Evolutionary conservation across 2,888 invertebrate species (phyloP).

Genomic region (Drosophila colorata): DNA sequence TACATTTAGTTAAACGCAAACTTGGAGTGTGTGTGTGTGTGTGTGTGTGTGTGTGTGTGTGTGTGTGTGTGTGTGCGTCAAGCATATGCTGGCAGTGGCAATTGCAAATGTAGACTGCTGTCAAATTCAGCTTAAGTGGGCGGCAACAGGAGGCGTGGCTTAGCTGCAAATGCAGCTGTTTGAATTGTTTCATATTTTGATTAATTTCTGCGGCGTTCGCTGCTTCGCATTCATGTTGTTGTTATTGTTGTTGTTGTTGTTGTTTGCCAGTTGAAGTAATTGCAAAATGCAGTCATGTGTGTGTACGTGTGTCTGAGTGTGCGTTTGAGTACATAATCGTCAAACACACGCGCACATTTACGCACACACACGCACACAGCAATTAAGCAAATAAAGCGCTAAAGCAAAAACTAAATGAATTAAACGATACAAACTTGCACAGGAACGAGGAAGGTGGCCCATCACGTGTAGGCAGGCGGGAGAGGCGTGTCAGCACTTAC

Average conservation of each 20-base stretch:
- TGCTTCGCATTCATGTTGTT: too few relatives aligned
- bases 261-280: slow-evolving; percentile 68
- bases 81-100: slow-evolving; percentile 24
- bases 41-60: slow-evolving; percentile 1
- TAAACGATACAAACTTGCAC: slow-evolving; percentile 55
- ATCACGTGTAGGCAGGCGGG: too few relatives aligned
- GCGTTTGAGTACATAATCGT: slow-evolving; percentile 41
- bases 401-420: slow-evolving; percentile 71
- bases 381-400: slow-evolving; percentile 71
- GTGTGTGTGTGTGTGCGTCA: slow-evolving; percentile 22
- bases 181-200: slow-evolving; percentile 74
- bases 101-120: slow-evolving; percentile 36
- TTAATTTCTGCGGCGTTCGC: slow-evolving; percentile 56
- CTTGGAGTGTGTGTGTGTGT: slow-evolving; percentile 17
- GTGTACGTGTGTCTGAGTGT: slow-evolving; percentile 14
- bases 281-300: slow-evolving; percentile 60
- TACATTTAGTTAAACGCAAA: slow-evolving; percentile 67
- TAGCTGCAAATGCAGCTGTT: slow-evolving; percentile 46
- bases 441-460: background rate
- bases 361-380: slow-evolving; percentile 36
- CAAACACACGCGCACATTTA: slow-evolving; percentile 40
- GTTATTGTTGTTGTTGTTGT: slow-evolving; percentile 31
- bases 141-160: slow-evolving; percentile 20
- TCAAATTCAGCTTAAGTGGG: slow-evolving; percentile 59
- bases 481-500: slow-evolving; percentile 11